These are phyloP conservation scores for Eumacrocentrus americanus DNA, from an alignment of 2,888 invertebrate species.

Conservation along the genomic window DNA sequence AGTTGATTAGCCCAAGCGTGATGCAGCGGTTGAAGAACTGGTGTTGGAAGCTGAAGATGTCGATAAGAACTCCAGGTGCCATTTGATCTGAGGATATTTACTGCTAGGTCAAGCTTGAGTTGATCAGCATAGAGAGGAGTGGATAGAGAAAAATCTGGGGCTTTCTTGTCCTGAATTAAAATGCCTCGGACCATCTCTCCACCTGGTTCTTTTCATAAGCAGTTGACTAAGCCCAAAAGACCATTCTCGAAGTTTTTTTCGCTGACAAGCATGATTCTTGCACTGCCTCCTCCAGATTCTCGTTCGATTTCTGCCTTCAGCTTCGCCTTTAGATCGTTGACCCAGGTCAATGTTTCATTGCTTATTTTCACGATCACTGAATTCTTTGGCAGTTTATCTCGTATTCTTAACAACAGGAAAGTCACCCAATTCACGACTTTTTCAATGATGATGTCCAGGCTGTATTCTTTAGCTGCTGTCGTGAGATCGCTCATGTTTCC, in stretches of 20 bases:
- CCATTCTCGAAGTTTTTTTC: constrained; percentile 63
- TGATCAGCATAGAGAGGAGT: constrained; percentile 72
- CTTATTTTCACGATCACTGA: constrained; percentile 42
- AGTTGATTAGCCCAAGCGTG: constrained; percentile 81
- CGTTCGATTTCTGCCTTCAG: constrained; percentile 58
- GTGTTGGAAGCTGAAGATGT: constrained; percentile 72
- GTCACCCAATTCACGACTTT: constrained; percentile 40
- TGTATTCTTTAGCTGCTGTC: constrained; percentile 17
- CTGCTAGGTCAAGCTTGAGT: constrained; percentile 74
- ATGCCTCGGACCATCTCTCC: constrained; percentile 67
- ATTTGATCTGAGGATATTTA: constrained; percentile 71
- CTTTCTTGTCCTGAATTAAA: constrained; percentile 66
- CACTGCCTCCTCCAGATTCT: constrained; percentile 60
- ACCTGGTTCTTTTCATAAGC: constrained; percentile 80
- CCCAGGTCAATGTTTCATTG: constrained; percentile 57
- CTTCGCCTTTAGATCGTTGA: constrained; percentile 51
- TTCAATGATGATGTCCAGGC: constrained; percentile 45
- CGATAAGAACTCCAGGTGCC: constrained; percentile 82
- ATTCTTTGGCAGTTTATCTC: constrained; percentile 42
- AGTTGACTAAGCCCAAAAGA: constrained; percentile 86
- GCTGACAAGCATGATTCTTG: constrained; percentile 66
- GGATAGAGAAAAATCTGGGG: constrained; percentile 71
- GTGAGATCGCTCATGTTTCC: constrained; percentile 21
- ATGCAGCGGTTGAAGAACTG: constrained; percentile 62
- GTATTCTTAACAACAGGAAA: constrained; percentile 43